Conservation (phyloP, 2,888 invertebrate species). For the Tenthredo amoena region DNA sequence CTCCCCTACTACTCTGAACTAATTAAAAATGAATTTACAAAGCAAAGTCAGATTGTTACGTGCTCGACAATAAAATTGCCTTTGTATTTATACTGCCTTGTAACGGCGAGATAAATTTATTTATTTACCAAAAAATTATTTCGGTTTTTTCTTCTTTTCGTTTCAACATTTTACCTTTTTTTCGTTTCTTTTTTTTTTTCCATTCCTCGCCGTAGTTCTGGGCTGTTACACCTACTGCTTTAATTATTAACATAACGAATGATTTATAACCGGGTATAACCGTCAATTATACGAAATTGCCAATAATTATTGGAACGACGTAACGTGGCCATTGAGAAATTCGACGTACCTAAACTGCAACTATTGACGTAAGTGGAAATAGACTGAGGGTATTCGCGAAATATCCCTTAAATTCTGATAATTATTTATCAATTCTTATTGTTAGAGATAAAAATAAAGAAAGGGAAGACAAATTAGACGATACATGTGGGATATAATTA, state of each 20-base stretch:
- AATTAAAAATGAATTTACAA: slow-evolving; percentile 57
- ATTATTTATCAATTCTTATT: background rate
- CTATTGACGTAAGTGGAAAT: background rate
- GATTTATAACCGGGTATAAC: slow-evolving; percentile 3
- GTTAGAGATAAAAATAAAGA: background rate
- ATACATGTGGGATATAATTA: background rate
- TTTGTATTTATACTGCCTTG: slow-evolving; percentile 18
- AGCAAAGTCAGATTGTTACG: slow-evolving; percentile 49
- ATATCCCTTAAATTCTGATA: background rate
- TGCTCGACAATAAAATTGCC: slow-evolving; percentile 49
- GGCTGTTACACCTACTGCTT: background rate
- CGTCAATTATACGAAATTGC: slow-evolving; percentile 11
- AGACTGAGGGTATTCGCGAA: background rate
- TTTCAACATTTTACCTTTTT: background rate
- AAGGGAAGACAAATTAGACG: background rate
- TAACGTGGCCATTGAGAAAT: background rate
- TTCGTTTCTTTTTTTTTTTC: background rate
- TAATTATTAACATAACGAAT: slow-evolving; percentile 9
- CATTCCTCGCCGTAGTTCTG: background rate
- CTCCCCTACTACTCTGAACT: slow-evolving; percentile 56
- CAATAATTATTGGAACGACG: slow-evolving; percentile 12
- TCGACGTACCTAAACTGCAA: background rate
- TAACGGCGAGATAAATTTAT: background rate
- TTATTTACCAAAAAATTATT: background rate
- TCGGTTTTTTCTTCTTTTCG: background rate